Evolutionary conservation across 2,888 invertebrate species (phyloP), one percentile per base, ranked within the genome.

Genomic region (Halictus ligatus): DNA sequence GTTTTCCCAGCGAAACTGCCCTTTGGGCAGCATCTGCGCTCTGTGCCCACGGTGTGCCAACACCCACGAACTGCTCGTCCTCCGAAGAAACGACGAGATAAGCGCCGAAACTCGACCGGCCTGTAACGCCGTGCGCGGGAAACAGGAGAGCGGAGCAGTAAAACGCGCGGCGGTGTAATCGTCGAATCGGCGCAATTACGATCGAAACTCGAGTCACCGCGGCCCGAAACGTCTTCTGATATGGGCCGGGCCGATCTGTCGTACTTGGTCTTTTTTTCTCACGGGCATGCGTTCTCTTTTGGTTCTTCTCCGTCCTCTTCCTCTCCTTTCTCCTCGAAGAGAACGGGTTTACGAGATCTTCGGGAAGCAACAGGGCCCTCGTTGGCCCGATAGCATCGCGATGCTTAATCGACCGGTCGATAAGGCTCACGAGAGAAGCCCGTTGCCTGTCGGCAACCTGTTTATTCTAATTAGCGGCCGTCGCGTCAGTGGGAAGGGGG

Each of bases 391-490:
- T 91, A 91, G 75, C 87, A 91, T 90, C 90, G 90, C 84, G 90
- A 88, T 87, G 83, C 81, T 89, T 86, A 91, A 91, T 91, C 90
- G 91, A 84, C 35, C 75, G 74, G 79, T 84, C 87, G 91, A 91
- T 91, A 90, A 89, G 87, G 78, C 86, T 87, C 84, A 73, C 75
- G 80, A 88, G 83, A 75, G 72, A 67, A 54, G n/a, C 46, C 46
- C 67, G 78, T 80, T 91, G 40, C 21, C 69, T 69, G 92, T 92
- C 92, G 90, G 89, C 89, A 90, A 89, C 91, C 90, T 90, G 92
- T 92, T 92, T 92, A 92, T 92, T 92, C 91, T 92, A 92, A 92
- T 92, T 92, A 92, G 89, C 82, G 80, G 71, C 81, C 80, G 77
- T 54, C 54, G 76, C 80, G 77, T 54, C 54, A 54, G 54, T 13